A percentile compares a stretch with the other conserved stretches of the same genome.
These are phyloP conservation scores for Tamias sibiricus DNA, from an alignment of 2,113 vertebrate species.

Conservation along the genomic window DNA sequence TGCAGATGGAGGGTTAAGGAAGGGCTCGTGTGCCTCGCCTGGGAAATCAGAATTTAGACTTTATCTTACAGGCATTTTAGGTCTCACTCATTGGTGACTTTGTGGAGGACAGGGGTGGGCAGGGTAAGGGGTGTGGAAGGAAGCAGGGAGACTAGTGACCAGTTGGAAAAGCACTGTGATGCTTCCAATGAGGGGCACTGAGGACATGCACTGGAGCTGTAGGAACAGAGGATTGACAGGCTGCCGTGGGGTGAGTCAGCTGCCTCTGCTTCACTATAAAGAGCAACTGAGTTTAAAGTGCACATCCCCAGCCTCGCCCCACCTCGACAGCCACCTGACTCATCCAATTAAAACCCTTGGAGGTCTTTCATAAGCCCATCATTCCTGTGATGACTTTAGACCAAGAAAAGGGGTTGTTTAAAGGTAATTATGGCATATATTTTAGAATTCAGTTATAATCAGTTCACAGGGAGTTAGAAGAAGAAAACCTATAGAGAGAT, in stretches of 20 bases:
- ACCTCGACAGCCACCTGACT: too few species aligned
- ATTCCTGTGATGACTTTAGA: background rate
- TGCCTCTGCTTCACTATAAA: background rate
- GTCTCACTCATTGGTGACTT: background rate
- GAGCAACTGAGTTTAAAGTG: background rate
- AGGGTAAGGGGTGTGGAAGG: background rate
- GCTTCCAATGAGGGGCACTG: rapidly evolving
- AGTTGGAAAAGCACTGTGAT: rapidly evolving
- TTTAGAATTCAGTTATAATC: background rate
- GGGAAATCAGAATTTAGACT: background rate
- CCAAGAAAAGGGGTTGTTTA: background rate
- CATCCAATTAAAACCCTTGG: background rate
- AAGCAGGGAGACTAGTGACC: background rate
- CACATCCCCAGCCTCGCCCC: too few species aligned
- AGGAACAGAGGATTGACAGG: rapidly evolving
- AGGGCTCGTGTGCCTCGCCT: background rate
- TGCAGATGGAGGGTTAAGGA: background rate
- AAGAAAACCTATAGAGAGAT: background rate
- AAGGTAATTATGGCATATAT: background rate
- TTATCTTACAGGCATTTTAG: background rate
- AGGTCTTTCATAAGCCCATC: background rate
- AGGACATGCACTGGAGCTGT: rapidly evolving
- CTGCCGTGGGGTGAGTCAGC: rapidly evolving
- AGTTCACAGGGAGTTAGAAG: background rate
- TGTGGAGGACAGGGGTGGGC: background rate